Percentiles rank a stretch among this genome's conserved stretches.
Conservation (phyloP, 2,113 vertebrate genomes). For the Neoarius graeffei region DNA sequence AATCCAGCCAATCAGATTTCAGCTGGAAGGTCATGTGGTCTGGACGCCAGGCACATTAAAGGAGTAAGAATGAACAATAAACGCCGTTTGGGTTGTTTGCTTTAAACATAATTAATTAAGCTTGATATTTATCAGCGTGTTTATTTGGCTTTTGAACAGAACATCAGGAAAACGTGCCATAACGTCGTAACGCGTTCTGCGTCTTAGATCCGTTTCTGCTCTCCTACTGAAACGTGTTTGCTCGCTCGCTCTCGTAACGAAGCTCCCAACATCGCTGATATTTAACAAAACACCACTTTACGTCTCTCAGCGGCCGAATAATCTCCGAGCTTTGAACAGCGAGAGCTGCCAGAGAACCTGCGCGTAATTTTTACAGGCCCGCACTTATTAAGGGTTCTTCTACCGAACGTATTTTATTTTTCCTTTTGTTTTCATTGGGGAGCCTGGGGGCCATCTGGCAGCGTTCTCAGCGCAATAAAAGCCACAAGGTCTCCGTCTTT, state of each 20-base stretch:
- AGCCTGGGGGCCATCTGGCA: slow-evolving; percentile 31
- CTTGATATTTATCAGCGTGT: background rate
- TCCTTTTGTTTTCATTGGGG: slow-evolving; percentile 45
- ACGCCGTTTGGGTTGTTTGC: background rate
- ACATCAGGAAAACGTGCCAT: background rate
- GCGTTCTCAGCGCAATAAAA: slow-evolving; percentile 51
- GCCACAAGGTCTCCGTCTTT: slow-evolving; percentile 41
- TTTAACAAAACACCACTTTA: slow-evolving; percentile 42
- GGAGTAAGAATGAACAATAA: background rate
- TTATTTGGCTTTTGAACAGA: background rate
- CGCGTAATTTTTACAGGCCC: slow-evolving; percentile 45
- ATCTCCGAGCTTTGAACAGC: slow-evolving; percentile 19
- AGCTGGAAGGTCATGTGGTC: background rate
- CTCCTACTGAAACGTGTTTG: slow-evolving; percentile 22
- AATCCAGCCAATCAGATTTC: background rate
- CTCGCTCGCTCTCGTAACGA: background rate
- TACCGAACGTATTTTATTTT: slow-evolving; percentile 45
- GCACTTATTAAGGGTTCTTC: slow-evolving; percentile 50
- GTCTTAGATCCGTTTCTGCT: slow-evolving; percentile 3
- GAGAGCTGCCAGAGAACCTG: slow-evolving; percentile 38
- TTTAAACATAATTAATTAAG: background rate
- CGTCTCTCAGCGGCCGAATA: slow-evolving; percentile 32
- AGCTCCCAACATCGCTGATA: slow-evolving; percentile 20
- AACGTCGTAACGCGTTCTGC: background rate
- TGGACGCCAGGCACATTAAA: background rate